Conservation (phyloP, 2,797 vertebrate species). For the Hipposideros larvatus region DNA sequence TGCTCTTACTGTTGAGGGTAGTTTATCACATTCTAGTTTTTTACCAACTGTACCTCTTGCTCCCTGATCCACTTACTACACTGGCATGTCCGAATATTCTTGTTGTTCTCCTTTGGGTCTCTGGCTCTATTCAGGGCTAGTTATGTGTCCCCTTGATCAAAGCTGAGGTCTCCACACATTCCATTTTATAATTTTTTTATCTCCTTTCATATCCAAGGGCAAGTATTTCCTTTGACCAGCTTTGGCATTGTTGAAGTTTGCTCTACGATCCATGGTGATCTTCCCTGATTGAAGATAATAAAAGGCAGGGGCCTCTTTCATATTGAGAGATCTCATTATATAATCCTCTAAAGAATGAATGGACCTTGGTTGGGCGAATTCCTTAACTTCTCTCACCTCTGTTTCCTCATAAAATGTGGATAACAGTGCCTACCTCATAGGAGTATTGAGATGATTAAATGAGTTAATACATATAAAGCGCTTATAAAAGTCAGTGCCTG, state of each 20-base stretch:
- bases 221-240: slow-evolving; percentile 23
- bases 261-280: not conserved
- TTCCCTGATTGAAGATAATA: not conserved
- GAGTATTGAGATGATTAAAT: slow-evolving; percentile 19
- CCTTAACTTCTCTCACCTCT: slow-evolving; percentile 25
- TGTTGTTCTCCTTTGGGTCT: slow-evolving; percentile 11
- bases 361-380: not conserved
- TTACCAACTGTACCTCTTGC: not conserved
- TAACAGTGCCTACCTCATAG: not conserved
- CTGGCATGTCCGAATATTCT: not conserved
- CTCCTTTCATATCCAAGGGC: not conserved
- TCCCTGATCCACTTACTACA: not conserved
- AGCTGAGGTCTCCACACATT: not conserved
- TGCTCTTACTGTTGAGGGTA: not conserved
- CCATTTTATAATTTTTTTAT: not conserved
- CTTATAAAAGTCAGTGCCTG: slow-evolving; percentile 32
- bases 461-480: not conserved
- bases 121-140: not conserved
- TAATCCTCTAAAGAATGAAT: not conserved
- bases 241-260: not conserved
- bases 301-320: not conserved
- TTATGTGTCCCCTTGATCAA: slow-evolving; percentile 24
- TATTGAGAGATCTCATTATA: not conserved
- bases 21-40: not conserved
- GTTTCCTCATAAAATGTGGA: slow-evolving; percentile 29